Evolutionary conservation across 2,888 invertebrate species (phyloP), one percentile per base, ranked within the genome.

Genomic region (Luperina testacea): DNA sequence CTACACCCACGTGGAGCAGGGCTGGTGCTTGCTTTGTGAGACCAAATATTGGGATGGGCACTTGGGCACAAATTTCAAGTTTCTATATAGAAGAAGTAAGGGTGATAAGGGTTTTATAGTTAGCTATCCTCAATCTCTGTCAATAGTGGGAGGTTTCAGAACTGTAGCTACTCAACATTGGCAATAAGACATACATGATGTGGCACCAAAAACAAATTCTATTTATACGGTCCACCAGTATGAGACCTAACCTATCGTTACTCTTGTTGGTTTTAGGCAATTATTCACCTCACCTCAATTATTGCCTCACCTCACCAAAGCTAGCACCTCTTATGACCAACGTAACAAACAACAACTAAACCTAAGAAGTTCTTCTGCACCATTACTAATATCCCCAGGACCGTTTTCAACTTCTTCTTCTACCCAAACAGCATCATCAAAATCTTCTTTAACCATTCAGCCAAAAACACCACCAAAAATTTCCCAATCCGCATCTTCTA

Each of bases 1-100:
- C 87, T 77, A 67, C 63, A 75, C 75, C 76, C 57, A 76, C 68
- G 68, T 72, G 8, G 1, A 24, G 75, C 88, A 89, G 85, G 82
- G 89, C 67, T 87, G 84, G 11, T 75, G 59, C 75, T 75, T 53
- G 17, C 11, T 68, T 67, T 57, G 27, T 67, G 6, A n/a, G 5
- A 38, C 24, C 20, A 13, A 20, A 73, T 38, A 63, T 53, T 38
- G 11, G 2, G 20, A 64, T 45, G 51, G 48, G 6, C 15, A 53
- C n/a, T 59, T 45, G 51, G 53, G 4, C 11, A 53, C n/a, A 48
- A 20, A n/a, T 42, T 32, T 51, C 2, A 17, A 68, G 13, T 5
- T 13, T 48, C 13, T 13, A 0, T 20, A 24, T 5, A 6, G 5
- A 24, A 15, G 32, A 24, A 51, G 11, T 59, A 11, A n/a, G 17